These are phyloP conservation scores for Macrophya alboannulata DNA, from an alignment of 2,888 invertebrate genomes.

Conservation along the genomic window DNA sequence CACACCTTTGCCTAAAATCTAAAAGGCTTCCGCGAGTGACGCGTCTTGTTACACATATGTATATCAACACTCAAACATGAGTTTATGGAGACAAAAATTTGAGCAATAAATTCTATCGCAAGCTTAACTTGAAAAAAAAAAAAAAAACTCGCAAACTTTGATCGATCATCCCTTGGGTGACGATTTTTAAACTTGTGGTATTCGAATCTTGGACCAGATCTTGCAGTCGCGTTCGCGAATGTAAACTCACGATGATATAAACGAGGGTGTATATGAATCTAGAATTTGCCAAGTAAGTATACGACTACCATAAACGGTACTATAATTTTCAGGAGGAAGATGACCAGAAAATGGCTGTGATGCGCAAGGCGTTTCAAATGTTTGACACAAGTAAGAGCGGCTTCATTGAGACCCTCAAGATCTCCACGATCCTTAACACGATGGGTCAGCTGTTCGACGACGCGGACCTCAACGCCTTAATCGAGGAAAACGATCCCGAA, in stretches of 20 bases:
- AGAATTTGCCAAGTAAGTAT: not conserved
- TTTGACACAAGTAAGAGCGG: slow-evolving; percentile 97
- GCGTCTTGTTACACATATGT: not conserved
- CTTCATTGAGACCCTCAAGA: slow-evolving; percentile 94
- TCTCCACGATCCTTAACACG: slow-evolving; percentile 95
- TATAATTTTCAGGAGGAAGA: slow-evolving; percentile 82
- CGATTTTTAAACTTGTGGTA: not conserved
- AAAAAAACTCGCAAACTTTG: not conserved
- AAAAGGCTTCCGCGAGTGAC: slow-evolving; percentile 6
- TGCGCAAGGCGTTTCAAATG: slow-evolving; percentile 98
- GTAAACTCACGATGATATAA: not conserved
- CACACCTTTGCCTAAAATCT: not conserved
- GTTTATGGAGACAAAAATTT: not conserved
- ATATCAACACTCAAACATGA: not conserved
- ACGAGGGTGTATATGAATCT: not conserved
- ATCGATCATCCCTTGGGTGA: slow-evolving; percentile 14
- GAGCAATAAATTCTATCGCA: not conserved
- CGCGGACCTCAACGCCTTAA: slow-evolving; percentile 92
- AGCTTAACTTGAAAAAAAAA: not conserved
- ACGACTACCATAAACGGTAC: not conserved
- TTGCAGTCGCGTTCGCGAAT: not conserved
- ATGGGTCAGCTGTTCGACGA: slow-evolving; percentile 98
- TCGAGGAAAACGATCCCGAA: slow-evolving; percentile 96
- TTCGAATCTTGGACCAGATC: not conserved
- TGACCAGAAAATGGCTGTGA: slow-evolving; percentile 92